These are phyloP conservation scores for Formica selysi DNA, from an alignment of 1,140 invertebrate genomes.

Conservation along the genomic window DNA sequence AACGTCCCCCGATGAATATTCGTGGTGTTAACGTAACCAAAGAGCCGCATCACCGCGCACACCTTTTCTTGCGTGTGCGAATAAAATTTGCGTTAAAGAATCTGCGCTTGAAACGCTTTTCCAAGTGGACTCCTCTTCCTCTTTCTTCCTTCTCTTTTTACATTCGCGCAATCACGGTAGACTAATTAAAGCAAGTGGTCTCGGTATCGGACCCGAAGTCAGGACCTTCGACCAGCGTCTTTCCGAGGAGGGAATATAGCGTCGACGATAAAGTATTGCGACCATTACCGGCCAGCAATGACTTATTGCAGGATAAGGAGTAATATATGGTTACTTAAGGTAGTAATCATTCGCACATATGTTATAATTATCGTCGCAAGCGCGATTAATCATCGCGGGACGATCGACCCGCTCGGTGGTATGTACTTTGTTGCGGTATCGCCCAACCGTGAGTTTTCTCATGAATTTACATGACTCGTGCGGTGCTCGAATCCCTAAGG, in stretches of 20 bases:
- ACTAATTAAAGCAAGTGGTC: slow-evolving; percentile 70
- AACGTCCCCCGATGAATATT: slow-evolving; percentile 50
- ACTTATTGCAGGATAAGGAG: slow-evolving; percentile 66
- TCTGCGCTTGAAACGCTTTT: not conserved
- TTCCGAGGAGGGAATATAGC: slow-evolving; percentile 52
- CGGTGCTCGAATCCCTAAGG: slow-evolving; percentile 6
- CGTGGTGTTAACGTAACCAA: slow-evolving; percentile 6
- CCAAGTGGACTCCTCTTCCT: not conserved
- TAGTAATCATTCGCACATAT: slow-evolving; percentile 73
- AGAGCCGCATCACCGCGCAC: not conserved
- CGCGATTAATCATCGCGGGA: slow-evolving; percentile 68
- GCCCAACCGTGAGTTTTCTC: slow-evolving; percentile 33
- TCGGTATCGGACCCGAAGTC: slow-evolving; percentile 55
- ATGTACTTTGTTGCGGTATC: slow-evolving; percentile 41
- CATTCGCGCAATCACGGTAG: slow-evolving; percentile 47
- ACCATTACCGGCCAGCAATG: slow-evolving; percentile 69
- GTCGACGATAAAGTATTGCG: slow-evolving; percentile 66
- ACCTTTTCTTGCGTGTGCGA: slow-evolving; percentile 38
- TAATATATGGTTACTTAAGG: slow-evolving; percentile 72
- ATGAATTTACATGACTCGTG: slow-evolving; percentile 62
- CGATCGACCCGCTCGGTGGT: not conserved
- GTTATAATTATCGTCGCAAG: slow-evolving; percentile 74
- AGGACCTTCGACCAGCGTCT: slow-evolving; percentile 68
- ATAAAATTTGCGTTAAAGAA: slow-evolving; percentile 37
- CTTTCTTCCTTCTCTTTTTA: not conserved